Evolutionary conservation across 2,888 invertebrate species (phyloP).

Genomic region (Drosophila subsilvestris): DNA sequence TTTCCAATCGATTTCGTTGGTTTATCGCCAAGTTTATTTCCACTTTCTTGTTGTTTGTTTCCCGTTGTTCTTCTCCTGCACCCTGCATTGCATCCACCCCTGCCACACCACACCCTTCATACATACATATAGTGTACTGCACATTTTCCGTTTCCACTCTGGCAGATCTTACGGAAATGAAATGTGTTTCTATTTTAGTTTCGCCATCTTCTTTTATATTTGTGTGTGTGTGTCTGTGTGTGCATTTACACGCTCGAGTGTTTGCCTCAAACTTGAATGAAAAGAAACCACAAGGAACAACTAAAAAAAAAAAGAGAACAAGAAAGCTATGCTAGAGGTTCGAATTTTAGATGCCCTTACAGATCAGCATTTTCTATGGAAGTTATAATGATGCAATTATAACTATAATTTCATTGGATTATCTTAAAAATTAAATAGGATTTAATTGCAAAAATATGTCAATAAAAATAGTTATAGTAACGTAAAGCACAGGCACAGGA

Average conservation of each 20-base stretch:
- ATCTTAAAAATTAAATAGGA: too few species aligned
- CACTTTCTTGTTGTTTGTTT: constrained; percentile 68
- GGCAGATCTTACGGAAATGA: constrained; percentile 76
- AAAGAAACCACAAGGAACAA: constrained; percentile 14
- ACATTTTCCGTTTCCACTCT: constrained; percentile 58
- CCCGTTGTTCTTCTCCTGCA: constrained; percentile 41
- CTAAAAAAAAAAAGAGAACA: constrained; percentile 30
- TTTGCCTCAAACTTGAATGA: constrained; percentile 57
- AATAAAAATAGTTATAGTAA: too few species aligned
- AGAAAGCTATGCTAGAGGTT: constrained; percentile 18
- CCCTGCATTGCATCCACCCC: constrained; percentile 24
- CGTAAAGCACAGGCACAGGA: too few species aligned
- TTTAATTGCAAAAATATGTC: too few species aligned
- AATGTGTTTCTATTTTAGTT: constrained; percentile 79
- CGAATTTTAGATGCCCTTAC: background rate
- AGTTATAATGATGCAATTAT: too few species aligned
- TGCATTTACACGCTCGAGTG: constrained; percentile 72
- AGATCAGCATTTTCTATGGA: too few species aligned
- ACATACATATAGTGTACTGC: constrained; percentile 26
- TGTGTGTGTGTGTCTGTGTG: constrained; percentile 33
- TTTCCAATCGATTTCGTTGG: constrained; percentile 78
- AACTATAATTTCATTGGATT: background rate
- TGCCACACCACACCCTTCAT: constrained; percentile 4
- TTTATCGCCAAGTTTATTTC: constrained; percentile 78
- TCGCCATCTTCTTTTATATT: constrained; percentile 39